Evolutionary conservation across 2,888 invertebrate genomes (phyloP).

Genomic region (Pecten maximus): DNA sequence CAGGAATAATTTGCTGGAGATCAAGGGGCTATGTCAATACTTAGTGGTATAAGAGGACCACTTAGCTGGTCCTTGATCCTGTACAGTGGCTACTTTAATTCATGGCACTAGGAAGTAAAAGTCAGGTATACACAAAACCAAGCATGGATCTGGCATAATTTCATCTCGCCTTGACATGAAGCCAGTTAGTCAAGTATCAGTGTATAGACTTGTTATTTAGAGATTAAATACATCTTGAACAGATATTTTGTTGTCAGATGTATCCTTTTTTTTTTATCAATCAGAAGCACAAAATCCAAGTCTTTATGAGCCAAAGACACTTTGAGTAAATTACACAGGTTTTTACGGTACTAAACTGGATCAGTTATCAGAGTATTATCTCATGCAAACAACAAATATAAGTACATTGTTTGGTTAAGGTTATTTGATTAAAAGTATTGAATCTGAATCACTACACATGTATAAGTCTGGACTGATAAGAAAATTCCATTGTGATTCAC

Average conservation of each 20-base stretch:
- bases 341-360: not conserved
- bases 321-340: no score
- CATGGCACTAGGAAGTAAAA: not conserved
- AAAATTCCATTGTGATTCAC: not conserved
- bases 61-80: not conserved
- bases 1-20: not conserved
- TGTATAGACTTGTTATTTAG: not conserved
- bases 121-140: no score
- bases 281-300: not conserved
- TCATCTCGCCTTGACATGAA: not conserved
- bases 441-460: not conserved
- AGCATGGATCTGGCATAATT: not conserved
- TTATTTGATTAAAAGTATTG: not conserved
- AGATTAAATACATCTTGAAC: not conserved
- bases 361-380: not conserved
- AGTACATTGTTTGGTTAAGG: not conserved
- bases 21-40: not conserved
- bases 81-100: not conserved
- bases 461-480: constrained; percentile 22
- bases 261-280: not conserved
- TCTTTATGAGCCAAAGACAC: not conserved
- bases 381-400: not conserved
- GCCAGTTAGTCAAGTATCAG: not conserved
- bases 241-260: not conserved
- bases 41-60: not conserved